These are phyloP conservation scores for Enteromius trimaculatus DNA, from an alignment of 2,797 vertebrate species.

Conservation along the genomic window DNA sequence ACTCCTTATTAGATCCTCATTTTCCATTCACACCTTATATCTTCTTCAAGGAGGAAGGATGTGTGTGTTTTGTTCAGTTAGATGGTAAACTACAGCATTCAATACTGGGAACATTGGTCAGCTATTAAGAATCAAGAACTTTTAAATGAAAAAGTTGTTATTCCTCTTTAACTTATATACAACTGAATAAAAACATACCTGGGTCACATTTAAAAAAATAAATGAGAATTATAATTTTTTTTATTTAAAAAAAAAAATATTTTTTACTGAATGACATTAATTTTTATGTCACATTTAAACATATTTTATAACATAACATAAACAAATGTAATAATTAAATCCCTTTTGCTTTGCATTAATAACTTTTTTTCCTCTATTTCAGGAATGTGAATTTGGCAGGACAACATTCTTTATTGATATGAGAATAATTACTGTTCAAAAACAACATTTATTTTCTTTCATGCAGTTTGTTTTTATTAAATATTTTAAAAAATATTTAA, in stretches of 20 bases:
- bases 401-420: background rate
- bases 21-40: constrained; percentile 8
- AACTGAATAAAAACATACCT: background rate
- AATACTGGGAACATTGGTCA: background rate
- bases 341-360: background rate
- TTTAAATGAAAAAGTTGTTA: background rate
- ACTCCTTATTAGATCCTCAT: constrained; percentile 5
- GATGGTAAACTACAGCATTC: background rate
- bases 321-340: background rate
- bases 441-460: background rate
- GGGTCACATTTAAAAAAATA: background rate
- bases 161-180: background rate
- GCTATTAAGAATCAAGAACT: background rate
- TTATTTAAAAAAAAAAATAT: accelerated
- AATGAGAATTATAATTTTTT: background rate
- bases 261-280: background rate
- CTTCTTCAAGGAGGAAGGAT: background rate
- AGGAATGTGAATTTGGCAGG: background rate
- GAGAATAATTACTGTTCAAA: background rate
- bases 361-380: background rate
- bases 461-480: background rate
- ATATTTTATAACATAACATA: too few species aligned
- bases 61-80: background rate
- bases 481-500: too few species aligned
- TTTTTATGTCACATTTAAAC: background rate